Base-by-base conservation (phyloP, 2,113 vertebrate genomes). In the Perca fluviatilis region DNA sequence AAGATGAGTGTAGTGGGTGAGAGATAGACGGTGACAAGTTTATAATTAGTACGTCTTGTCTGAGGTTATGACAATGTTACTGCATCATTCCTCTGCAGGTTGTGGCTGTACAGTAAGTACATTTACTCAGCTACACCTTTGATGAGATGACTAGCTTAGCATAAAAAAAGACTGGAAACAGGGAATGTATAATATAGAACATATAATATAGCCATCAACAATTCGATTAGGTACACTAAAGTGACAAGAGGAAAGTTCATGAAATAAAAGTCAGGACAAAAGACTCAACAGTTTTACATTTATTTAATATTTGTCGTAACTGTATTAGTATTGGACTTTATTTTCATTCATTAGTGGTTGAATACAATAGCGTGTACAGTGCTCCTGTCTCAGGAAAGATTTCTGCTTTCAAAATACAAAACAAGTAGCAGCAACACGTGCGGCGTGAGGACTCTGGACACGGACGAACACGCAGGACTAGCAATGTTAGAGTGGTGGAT, bases 321-420 rank as follows among this genome's bases (percentile, higher is more conserved):
- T 82, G 78, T 66, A 86, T 91, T 92, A 90, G 86, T 92, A 84
- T 84, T 84, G 68, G 40, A 77, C n/a, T 73, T 62, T 27, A 18
- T 40, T 73, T 80, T 80, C 23, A 70, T 77, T 79, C 40, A 69
- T 91, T 90, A 94, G 93, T 94, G 93, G 91, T 87, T 88, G 85
- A 83, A 87, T 86, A 89, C 60, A 87, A 77, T 65, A 87, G 63
- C 43, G n/a, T 86, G 66, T 61, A 82, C 89, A 86, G 85, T 76
- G 83, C 69, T 73, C 74, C 76, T 53, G 79, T 88, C 72, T 85
- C 85, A 73, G 82, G 65, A 69, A 67, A 75, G 50, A 74, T 23
- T 63, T 83, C 69, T 70, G 64, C 50, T 47, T 51, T 79, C 0
- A 73, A 76, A 70, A 72, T 33, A 64, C 5, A 78, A 72, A 72